Percentiles rank a stretch among this genome's conserved stretches.
Evolutionary conservation across 2,113 vertebrate genomes (phyloP).

Genomic region (Sphyrna mokarran): DNA sequence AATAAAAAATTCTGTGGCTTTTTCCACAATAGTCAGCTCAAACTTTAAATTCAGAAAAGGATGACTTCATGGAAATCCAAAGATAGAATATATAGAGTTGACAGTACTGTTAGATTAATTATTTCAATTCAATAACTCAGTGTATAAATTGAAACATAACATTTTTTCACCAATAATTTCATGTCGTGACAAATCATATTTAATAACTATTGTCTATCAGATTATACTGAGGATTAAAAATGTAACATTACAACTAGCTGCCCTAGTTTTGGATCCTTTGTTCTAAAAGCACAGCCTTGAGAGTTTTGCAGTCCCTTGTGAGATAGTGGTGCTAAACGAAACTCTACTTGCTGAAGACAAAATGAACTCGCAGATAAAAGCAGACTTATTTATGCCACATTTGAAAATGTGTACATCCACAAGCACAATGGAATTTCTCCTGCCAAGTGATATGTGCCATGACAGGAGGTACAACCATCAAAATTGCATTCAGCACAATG

Average conservation of each 20-base stretch:
- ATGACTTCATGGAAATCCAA: background rate
- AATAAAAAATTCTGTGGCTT: background rate
- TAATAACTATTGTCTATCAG: background rate
- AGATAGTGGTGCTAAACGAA: constrained; percentile 43
- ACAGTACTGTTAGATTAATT: background rate
- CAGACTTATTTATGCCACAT: constrained; percentile 21
- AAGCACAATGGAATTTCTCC: constrained; percentile 22
- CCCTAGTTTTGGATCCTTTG: constrained; percentile 57
- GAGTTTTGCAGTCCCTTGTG: constrained; percentile 41
- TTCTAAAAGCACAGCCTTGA: constrained; percentile 49
- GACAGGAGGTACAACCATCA: background rate
- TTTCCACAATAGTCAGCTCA: background rate
- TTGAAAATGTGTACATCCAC: constrained; percentile 37
- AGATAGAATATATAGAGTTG: background rate
- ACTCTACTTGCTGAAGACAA: constrained; percentile 10
- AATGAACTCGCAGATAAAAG: constrained; percentile 40
- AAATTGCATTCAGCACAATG: background rate
- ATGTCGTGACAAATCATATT: background rate
- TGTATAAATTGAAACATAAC: background rate
- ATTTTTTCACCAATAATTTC: background rate
- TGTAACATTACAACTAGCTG: constrained; percentile 43
- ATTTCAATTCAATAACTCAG: background rate
- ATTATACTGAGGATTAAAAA: background rate
- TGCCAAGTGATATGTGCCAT: constrained; percentile 7
- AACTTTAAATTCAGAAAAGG: background rate